Evolutionary conservation across 2,888 invertebrate genomes (phyloP).

Genomic region (Lasioglossum zephyrum): DNA sequence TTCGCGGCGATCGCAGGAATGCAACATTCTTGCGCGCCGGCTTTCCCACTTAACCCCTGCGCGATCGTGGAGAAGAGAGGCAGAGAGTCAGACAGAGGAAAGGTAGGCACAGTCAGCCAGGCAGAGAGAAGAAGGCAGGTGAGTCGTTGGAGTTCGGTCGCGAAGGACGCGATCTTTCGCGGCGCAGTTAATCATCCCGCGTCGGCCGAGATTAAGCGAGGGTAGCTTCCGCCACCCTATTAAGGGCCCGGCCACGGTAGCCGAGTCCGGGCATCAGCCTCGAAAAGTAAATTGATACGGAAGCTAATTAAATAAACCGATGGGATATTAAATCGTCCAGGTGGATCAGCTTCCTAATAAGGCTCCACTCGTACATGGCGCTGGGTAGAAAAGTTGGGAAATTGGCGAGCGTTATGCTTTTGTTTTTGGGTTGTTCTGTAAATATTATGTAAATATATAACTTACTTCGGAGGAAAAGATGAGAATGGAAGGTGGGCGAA

Average conservation of each 20-base stretch:
- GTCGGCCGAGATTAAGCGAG: conserved; percentile 69
- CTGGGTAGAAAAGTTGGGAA: no score
- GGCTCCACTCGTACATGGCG: no score
- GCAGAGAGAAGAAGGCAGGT: conserved; percentile 59
- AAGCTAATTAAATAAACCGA: conserved; percentile 69
- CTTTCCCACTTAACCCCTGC: conserved; percentile 67
- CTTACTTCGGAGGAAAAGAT: no score
- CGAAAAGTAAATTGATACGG: conserved; percentile 63
- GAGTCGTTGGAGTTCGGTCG: conserved; percentile 37
- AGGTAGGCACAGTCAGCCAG: neutral
- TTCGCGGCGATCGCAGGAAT: conserved; percentile 48
- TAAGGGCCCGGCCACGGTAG: conserved; percentile 63
- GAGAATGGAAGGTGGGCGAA: no score
- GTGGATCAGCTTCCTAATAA: no score
- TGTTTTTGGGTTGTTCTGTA: no score
- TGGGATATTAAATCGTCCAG: conserved; percentile 40
- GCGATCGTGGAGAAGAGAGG: conserved; percentile 45
- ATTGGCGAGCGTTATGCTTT: no score
- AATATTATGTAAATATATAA: no score
- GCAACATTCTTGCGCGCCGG: conserved; percentile 58
- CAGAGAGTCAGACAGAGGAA: neutral
- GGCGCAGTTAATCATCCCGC: conserved; percentile 70
- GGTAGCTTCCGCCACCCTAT: conserved; percentile 65
- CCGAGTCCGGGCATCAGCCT: neutral
- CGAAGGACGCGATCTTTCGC: conserved; percentile 49